Evolutionary conservation across 2,797 vertebrate species (phyloP).

Genomic region (Centropyge bicolor): DNA sequence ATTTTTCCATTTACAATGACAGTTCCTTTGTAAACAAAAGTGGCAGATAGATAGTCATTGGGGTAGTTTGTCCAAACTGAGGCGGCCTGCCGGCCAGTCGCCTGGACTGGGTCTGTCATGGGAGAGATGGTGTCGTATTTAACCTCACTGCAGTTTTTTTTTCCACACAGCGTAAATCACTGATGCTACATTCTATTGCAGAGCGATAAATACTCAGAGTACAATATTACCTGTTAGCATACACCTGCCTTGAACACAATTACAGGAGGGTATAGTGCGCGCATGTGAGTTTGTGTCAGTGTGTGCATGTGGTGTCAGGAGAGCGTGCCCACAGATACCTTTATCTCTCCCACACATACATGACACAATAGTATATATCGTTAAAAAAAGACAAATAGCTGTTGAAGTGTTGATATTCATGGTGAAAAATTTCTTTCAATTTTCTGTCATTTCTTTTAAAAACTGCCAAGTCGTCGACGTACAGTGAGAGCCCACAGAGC

Average conservation of each 20-base stretch:
- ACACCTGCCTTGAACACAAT: constrained; percentile 64
- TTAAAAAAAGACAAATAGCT: constrained; percentile 9
- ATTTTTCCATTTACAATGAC: constrained; percentile 92
- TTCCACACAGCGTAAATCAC: constrained; percentile 74
- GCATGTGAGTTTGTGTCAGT: constrained; percentile 17
- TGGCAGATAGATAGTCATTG: constrained; percentile 86
- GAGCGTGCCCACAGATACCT: constrained; percentile 53
- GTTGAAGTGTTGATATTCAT: constrained; percentile 24
- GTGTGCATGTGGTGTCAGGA: constrained; percentile 22
- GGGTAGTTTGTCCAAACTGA: constrained; percentile 72
- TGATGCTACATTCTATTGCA: constrained; percentile 86
- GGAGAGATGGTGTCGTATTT: constrained; percentile 69
- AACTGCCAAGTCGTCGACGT: constrained; percentile 34
- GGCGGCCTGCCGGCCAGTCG: constrained; percentile 45
- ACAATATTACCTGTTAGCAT: constrained; percentile 64
- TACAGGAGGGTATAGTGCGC: constrained; percentile 55
- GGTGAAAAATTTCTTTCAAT: constrained; percentile 29
- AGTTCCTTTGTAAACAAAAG: constrained; percentile 93
- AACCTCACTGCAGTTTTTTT: constrained; percentile 76
- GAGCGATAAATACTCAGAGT: constrained; percentile 78
- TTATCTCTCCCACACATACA: constrained; percentile 41
- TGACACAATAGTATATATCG: constrained; percentile 36
- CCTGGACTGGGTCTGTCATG: constrained; percentile 51
- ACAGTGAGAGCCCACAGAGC: constrained; percentile 50
- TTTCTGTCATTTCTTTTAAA: constrained; percentile 24